phyloP scores from a whole-genome alignment of 2,797 vertebrate species.

The Passerculus sandwichensis region DNA sequence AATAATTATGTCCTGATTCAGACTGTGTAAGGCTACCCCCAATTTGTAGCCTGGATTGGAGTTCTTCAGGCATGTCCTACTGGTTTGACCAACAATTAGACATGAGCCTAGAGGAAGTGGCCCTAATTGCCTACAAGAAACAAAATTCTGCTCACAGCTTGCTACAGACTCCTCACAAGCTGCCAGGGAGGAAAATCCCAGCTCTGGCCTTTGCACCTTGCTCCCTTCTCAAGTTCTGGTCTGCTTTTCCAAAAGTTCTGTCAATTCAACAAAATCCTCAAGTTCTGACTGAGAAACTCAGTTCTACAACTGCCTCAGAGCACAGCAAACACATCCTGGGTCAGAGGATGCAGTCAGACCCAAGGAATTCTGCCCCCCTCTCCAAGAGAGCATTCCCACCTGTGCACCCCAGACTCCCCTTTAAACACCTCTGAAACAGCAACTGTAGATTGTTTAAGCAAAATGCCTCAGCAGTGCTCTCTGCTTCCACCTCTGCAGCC shows the following conservation, averaged over 20 bases:
- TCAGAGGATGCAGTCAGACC: not conserved
- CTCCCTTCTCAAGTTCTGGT: not conserved
- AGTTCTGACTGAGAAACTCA: not conserved
- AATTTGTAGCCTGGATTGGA: not conserved
- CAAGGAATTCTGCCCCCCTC: not conserved
- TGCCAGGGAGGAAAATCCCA: not conserved
- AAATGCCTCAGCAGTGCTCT: not conserved
- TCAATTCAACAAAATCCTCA: not conserved
- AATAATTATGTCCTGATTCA: not conserved
- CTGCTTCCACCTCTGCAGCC: not conserved
- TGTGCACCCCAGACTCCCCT: too few species aligned
- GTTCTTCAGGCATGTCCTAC: not conserved
- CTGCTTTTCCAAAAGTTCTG: not conserved
- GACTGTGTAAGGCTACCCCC: not conserved
- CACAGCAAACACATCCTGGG: too few species aligned
- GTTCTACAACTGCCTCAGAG: not conserved
- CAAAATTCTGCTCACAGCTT: not conserved
- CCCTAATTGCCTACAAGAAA: not conserved
- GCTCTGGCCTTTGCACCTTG: not conserved
- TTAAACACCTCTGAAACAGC: not conserved
- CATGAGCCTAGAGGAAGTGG: not conserved
- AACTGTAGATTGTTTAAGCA: not conserved
- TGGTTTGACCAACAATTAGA: slow-evolving; percentile 13
- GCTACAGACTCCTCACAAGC: not conserved
- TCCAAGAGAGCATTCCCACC: not conserved